Conservation (phyloP, 2,797 vertebrate species). For the Uromys caudimaculatus region DNA sequence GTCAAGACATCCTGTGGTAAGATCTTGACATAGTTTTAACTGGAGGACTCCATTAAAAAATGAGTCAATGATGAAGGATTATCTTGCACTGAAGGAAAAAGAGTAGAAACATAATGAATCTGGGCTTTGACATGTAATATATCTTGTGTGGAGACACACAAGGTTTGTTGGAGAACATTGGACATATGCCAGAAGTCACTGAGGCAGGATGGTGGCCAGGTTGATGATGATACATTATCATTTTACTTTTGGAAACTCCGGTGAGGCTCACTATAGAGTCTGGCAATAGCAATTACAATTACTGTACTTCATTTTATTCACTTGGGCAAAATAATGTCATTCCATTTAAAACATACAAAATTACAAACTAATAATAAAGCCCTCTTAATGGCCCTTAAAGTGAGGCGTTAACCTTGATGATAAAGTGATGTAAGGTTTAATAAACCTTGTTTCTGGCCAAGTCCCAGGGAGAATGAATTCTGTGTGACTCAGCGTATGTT, state of each 20-base stretch:
- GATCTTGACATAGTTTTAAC: constrained; percentile 80
- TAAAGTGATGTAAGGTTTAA: constrained; percentile 78
- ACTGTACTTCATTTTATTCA: constrained; percentile 83
- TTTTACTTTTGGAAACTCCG: constrained; percentile 80
- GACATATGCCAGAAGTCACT: constrained; percentile 66
- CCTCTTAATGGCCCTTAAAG: constrained; percentile 81
- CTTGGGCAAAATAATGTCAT: constrained; percentile 83
- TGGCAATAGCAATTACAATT: constrained; percentile 80
- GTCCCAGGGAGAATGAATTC: constrained; percentile 71
- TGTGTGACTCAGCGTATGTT: constrained; percentile 53
- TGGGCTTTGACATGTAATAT: constrained; percentile 53
- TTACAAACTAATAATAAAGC: constrained; percentile 82
- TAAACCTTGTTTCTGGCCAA: constrained; percentile 76
- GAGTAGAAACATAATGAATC: constrained; percentile 74
- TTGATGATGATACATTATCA: constrained; percentile 76
- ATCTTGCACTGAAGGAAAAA: constrained; percentile 67
- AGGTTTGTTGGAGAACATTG: constrained; percentile 68
- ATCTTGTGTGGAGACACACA: constrained; percentile 65
- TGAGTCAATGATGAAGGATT: constrained; percentile 79
- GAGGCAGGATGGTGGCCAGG: constrained; percentile 64
- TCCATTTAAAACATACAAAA: constrained; percentile 82
- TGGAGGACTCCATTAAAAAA: constrained; percentile 70
- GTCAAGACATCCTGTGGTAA: constrained; percentile 73
- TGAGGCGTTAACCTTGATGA: constrained; percentile 81
- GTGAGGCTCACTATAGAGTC: constrained; percentile 64